These are phyloP conservation scores for Muscina levida DNA, from an alignment of 2,888 invertebrate genomes.

Conservation along the genomic window DNA sequence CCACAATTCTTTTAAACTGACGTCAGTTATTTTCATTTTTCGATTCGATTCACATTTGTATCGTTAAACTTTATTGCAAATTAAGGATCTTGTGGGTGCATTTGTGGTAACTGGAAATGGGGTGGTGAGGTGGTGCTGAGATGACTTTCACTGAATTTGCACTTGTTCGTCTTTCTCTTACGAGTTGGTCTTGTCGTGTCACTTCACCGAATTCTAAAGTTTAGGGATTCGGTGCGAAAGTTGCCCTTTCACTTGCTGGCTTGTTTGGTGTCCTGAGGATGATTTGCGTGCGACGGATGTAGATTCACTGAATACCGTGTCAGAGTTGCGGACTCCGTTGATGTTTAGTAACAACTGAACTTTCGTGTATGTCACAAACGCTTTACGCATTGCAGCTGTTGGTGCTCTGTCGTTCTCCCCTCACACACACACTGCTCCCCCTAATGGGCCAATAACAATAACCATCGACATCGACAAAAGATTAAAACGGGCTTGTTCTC, in stretches of 20 bases:
- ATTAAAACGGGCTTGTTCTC: slow-evolving; percentile 62
- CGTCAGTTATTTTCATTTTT: slow-evolving; percentile 34
- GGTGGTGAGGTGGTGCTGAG: background rate
- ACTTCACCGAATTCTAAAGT: background rate
- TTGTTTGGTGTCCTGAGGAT: background rate
- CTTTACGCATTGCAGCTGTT: slow-evolving; percentile 61
- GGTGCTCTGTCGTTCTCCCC: slow-evolving; percentile 35
- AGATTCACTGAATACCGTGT: slow-evolving; percentile 43
- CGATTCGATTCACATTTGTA: background rate
- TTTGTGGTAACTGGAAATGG: background rate
- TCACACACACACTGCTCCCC: slow-evolving; percentile 30
- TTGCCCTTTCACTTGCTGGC: slow-evolving; percentile 8
- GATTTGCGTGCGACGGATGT: background rate
- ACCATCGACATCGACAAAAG: slow-evolving; percentile 54
- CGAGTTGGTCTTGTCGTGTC: background rate
- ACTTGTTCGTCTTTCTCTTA: background rate
- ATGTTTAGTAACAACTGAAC: slow-evolving; percentile 76
- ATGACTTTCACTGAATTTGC: no score
- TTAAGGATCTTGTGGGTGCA: background rate
- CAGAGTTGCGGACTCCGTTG: slow-evolving; percentile 75
- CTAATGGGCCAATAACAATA: slow-evolving; percentile 60
- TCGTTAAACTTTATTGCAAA: background rate
- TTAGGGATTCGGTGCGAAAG: background rate
- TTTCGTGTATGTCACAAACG: slow-evolving; percentile 69
- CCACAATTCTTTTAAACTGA: slow-evolving; percentile 16